Evolutionary conservation across 2,113 vertebrate genomes (phyloP).

Genomic region (Eulacestoma nigropectus): DNA sequence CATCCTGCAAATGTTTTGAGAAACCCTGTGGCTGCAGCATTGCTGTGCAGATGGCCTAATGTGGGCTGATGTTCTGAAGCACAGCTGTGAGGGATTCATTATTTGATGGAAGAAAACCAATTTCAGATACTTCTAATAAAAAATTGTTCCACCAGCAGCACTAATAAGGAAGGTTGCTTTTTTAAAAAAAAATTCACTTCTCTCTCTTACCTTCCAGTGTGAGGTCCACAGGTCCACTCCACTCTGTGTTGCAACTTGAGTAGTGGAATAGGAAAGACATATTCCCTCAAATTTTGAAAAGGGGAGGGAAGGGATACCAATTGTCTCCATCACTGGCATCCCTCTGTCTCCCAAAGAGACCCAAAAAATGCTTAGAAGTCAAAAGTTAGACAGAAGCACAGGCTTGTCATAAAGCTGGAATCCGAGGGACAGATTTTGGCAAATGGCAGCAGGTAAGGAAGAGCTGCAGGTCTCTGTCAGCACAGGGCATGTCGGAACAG

Average conservation of each 20-base stretch:
- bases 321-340: no score
- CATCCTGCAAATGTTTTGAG: neutral
- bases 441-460: neutral
- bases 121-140: neutral
- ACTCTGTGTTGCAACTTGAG: neutral
- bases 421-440: neutral
- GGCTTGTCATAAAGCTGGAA: neutral
- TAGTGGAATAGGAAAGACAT: neutral
- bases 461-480: neutral
- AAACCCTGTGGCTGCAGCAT: neutral
- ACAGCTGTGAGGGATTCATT: neutral
- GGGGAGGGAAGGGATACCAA: neutral
- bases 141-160: neutral
- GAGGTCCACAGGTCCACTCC: neutral
- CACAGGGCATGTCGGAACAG: accelerated
- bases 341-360: neutral
- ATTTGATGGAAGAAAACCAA: neutral
- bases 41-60: neutral
- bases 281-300: neutral
- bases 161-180: neutral
- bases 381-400: neutral
- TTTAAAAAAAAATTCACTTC: neutral
- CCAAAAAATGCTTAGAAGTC: neutral
- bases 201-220: neutral
- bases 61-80: neutral